Evolutionary conservation across 1,140 invertebrate genomes (phyloP), one percentile per base, ranked within the genome.

Genomic region (Nymphalis io): DNA sequence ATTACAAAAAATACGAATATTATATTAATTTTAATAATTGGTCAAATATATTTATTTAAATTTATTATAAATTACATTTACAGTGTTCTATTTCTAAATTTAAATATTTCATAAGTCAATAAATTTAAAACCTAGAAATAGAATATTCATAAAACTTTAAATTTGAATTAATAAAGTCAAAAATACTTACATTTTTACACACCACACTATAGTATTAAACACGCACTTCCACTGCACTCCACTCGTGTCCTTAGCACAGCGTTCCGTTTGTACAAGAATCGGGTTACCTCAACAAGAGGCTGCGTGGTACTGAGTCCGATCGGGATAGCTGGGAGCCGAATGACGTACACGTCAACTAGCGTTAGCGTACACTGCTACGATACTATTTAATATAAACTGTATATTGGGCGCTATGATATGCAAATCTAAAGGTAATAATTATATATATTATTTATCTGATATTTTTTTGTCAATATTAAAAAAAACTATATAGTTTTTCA

Each of bases 211-310:
- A 33, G 58, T 60, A 60, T 44, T 3, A 18, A 48, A 71, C 63
- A 51, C 38, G 40, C 69, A 71, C 69, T 65, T 46, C n/a, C 86
- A 88, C 86, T 87, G 84, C 86, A 88, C 86, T 88, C 84, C 86
- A 81, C 81, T 79, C 69, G 59, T 70, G 63, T 59, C 61, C 69
- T 16, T 59, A 33, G 60, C 38, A 62, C 48, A 66, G 40, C 39
- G 40, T 70, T 53, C 51, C 48, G 58, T 16, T 60, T n/a, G 42
- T 27, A 61, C 66, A 67, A 60, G 64, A 68, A 60, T 64, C 81
- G 74, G 75, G 80, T 75, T 75, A 57, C 77, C 81, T 59, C 78
- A n/a, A 42, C 79, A 70, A 86, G 83, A 87, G 84, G 82, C 86
- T 87, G 84, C 77, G 81, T 83, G 75, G 74, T 83, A 88, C 86